Percentiles rank a stretch among this genome's conserved stretches.
Evolutionary conservation across 2,113 vertebrate genomes (phyloP).

Genomic region (Hypocryptadius cinnamomeus): DNA sequence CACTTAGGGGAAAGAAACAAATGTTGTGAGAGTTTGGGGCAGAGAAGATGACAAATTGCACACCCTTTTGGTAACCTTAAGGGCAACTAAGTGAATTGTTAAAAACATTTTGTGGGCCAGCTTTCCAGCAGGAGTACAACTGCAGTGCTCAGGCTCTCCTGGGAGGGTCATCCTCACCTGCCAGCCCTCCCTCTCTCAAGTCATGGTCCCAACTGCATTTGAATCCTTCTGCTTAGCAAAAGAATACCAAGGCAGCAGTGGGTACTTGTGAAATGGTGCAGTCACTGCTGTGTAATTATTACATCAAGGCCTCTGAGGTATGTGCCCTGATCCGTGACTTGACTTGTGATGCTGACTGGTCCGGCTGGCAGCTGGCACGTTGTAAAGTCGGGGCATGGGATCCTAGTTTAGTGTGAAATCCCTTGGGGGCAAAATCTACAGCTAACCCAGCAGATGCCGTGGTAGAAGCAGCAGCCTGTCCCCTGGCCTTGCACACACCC

Average conservation of each 20-base stretch:
- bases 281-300: neutral
- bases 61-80: neutral
- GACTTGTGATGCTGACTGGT: neutral
- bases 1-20: neutral
- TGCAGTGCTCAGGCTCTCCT: neutral
- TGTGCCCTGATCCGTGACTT: neutral
- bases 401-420: neutral
- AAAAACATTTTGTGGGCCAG: neutral
- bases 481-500: neutral
- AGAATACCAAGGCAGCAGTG: neutral
- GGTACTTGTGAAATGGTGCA: neutral
- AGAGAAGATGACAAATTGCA: neutral
- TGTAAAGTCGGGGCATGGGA: neutral
- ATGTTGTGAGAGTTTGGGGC: neutral
- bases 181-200: neutral
- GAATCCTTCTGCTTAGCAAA: neutral
- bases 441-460: neutral
- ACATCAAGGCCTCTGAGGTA: neutral
- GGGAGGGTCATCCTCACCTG: neutral
- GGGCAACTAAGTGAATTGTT: neutral
- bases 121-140: neutral
- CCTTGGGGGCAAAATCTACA: neutral
- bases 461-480: neutral
- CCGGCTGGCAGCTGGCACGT: neutral
- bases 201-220: fast-evolving